Evolutionary conservation across 2,797 vertebrate genomes (phyloP).

Genomic region (Trematomus bernacchii): DNA sequence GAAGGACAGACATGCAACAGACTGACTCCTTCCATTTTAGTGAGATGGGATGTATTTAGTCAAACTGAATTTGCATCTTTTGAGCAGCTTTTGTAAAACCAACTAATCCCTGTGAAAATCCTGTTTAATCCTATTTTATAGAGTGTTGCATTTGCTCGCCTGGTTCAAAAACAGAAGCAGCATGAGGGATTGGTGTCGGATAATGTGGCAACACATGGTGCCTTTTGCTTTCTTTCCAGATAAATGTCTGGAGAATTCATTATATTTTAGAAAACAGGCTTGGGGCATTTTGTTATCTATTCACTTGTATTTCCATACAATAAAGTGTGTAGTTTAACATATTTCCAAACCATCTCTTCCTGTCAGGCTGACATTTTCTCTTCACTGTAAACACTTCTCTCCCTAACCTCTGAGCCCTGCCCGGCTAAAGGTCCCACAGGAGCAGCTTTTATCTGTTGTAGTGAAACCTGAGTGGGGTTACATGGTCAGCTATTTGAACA

Average conservation of each 20-base stretch:
- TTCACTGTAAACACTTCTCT: constrained; percentile 38
- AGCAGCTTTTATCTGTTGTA: constrained; percentile 51
- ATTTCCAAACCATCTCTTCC: neutral
- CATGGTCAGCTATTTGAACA: constrained; percentile 52
- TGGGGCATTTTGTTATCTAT: constrained; percentile 3
- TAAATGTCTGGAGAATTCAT: neutral
- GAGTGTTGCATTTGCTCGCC: constrained; percentile 48
- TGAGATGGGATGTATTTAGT: constrained; percentile 43
- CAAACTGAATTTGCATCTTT: constrained; percentile 52
- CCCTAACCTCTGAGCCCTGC: constrained; percentile 22
- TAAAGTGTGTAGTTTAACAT: accelerated
- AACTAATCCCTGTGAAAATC: constrained; percentile 68
- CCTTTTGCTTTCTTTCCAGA: neutral
- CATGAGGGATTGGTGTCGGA: constrained; percentile 47
- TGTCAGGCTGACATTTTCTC: constrained; percentile 5
- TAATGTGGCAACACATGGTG: constrained; percentile 16
- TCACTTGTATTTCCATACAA: neutral
- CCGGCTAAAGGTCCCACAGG: constrained; percentile 41
- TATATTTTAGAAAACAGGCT: neutral
- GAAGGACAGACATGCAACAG: no score
- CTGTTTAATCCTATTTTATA: constrained; percentile 67
- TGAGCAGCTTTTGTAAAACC: constrained; percentile 52
- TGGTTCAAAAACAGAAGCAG: constrained; percentile 36
- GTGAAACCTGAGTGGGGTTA: constrained; percentile 65
- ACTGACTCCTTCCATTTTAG: no score